These are phyloP conservation scores for Cottoperca gobio DNA, from an alignment of 2,797 vertebrate genomes.

Conservation along the genomic window DNA sequence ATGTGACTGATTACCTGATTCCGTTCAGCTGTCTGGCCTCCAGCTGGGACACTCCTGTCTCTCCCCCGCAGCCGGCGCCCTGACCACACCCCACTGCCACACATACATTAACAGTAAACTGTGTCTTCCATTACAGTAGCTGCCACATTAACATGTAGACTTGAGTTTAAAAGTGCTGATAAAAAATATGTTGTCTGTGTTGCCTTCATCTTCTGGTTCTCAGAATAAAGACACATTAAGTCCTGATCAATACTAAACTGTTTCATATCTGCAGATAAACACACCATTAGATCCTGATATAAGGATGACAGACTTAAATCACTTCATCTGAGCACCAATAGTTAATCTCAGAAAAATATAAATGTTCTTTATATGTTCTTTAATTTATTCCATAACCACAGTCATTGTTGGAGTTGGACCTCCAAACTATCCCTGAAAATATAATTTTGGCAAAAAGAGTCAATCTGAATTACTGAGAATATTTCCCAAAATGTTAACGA, in stretches of 20 bases:
- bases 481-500: neutral
- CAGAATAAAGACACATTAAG: neutral
- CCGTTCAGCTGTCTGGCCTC: too few relatives aligned
- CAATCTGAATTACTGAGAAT: neutral
- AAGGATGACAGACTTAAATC: neutral
- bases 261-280: neutral
- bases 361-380: too few relatives aligned
- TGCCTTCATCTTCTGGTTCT: neutral
- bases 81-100: too few relatives aligned
- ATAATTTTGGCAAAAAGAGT: neutral
- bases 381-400: too few relatives aligned
- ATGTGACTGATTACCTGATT: too few relatives aligned
- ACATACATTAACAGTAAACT: too few relatives aligned
- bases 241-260: neutral
- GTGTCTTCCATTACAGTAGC: too few relatives aligned
- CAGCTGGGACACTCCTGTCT: too few relatives aligned
- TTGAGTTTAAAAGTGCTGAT: neutral
- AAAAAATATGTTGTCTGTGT: too few relatives aligned
- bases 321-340: neutral
- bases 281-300: neutral
- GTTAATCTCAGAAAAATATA: too few relatives aligned
- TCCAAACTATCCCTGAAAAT: slow-evolving; percentile 9
- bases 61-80: too few relatives aligned
- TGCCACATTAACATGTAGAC: too few relatives aligned
- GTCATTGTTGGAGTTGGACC: neutral